These are phyloP conservation scores for Ctenochaetus hawaiiensis DNA, from an alignment of 2,797 vertebrate genomes.

Conservation along the genomic window DNA sequence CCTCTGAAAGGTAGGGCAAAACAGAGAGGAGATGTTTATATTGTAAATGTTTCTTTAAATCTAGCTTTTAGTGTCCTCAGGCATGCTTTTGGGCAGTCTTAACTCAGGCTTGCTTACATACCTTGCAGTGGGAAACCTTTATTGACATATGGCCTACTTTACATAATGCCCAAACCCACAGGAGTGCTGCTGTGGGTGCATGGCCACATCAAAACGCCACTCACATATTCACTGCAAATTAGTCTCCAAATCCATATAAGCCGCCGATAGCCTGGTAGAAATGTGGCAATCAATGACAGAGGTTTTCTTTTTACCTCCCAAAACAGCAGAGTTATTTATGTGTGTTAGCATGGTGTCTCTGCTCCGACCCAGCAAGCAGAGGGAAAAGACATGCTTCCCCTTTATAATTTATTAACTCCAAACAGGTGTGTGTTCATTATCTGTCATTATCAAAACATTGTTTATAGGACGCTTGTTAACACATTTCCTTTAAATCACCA, in stretches of 20 bases:
- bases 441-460: slow-evolving; percentile 21
- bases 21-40: slow-evolving; percentile 32
- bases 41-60: slow-evolving; percentile 21
- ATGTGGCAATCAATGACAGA: slow-evolving; percentile 51
- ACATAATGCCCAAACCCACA: slow-evolving; percentile 61
- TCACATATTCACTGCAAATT: slow-evolving; percentile 71
- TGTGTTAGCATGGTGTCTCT: slow-evolving; percentile 37
- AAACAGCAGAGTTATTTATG: slow-evolving; percentile 51
- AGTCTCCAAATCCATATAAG: slow-evolving; percentile 70
- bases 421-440: slow-evolving; percentile 25
- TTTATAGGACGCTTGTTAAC: slow-evolving; percentile 8
- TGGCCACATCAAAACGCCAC: slow-evolving; percentile 50
- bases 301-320: slow-evolving; percentile 41
- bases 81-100: slow-evolving; percentile 34
- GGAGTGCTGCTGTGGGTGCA: slow-evolving; percentile 44
- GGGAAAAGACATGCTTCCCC: slow-evolving; percentile 33
- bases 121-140: slow-evolving; percentile 46
- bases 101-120: slow-evolving; percentile 37
- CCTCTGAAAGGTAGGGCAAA: neutral
- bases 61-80: slow-evolving; percentile 28
- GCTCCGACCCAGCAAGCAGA: slow-evolving; percentile 22
- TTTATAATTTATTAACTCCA: slow-evolving; percentile 21
- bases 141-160: slow-evolving; percentile 63
- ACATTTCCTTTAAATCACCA: slow-evolving; percentile 16
- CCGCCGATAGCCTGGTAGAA: slow-evolving; percentile 56